Evolutionary conservation across 1,140 invertebrate species (phyloP), one percentile per base, ranked within the genome.

Genomic region (Megalopta genalis): DNA sequence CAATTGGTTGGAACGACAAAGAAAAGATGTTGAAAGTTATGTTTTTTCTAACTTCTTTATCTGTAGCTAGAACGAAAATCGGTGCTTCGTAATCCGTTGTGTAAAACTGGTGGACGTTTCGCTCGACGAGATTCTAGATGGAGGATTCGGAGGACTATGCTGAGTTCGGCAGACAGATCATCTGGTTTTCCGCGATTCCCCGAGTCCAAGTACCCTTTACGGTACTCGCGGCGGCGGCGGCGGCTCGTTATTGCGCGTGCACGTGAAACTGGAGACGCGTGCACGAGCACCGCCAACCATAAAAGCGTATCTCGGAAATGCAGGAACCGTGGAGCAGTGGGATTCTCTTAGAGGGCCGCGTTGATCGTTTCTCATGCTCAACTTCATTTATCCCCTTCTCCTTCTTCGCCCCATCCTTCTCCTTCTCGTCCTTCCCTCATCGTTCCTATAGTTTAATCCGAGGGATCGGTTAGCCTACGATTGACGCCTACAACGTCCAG

Each of bases 401-500:
- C 54, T 6, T 32, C 27, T 69, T 72, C 7, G 8, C 18, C 46
- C 10, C 46, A 0, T 49, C 25, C 7, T 0, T 8, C 37, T 32
- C 67, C 63, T 37, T 49, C 6, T 23, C 1, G 21, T 21, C 25
- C 12, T 39, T 65, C 54, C 7, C 32, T 70, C 78, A 9, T 9
- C 18, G 49, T 52, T 18, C 49, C 69, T 60, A 66, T 75, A 64
- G 49, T 71, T 85, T 76, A 67, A 85, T 78, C 59, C 39, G 8
- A 10, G 49, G 59, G 66, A 82, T 85, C 71, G 74, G 63, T 46
- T 78, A 25, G 69, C 59, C 77, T 76, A 75, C 82, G 81, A 85
- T 84, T 49, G 64, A 80, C 83, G 82, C 83, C 83, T 75, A 85
- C 83, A 63, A 68, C 39, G 77, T 9, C 54, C 71, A 27, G 62